Evolutionary conservation across 2,797 vertebrate species (phyloP).

Genomic region (Crenuchus spilurus): DNA sequence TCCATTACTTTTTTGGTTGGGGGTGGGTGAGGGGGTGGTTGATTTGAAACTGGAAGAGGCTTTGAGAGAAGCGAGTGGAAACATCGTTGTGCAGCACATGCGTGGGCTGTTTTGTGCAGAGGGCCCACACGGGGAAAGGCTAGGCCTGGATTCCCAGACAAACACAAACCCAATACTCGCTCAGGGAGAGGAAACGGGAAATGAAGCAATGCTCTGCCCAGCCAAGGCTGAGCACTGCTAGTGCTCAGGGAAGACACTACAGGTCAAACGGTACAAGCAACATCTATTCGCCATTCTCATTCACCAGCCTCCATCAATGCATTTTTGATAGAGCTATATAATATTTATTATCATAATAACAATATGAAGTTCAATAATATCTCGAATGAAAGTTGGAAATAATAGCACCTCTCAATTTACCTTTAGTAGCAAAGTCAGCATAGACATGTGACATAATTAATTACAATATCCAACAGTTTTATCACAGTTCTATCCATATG

Average conservation of each 20-base stretch:
- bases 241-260: conserved; percentile 13
- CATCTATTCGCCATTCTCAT: not conserved
- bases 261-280: conserved; percentile 9
- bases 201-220: conserved; percentile 44
- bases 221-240: conserved; percentile 50
- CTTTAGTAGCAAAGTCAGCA: too few species aligned
- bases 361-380: too few species aligned
- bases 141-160: conserved; percentile 64
- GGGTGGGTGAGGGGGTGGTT: not conserved
- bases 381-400: too few species aligned
- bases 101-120: conserved; percentile 56
- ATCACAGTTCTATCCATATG: too few species aligned
- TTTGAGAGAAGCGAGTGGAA: conserved; percentile 28
- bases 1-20: not conserved
- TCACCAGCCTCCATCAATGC: not conserved
- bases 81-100: conserved; percentile 44
- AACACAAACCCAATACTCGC: conserved; percentile 53
- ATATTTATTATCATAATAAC: too few species aligned
- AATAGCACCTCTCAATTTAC: too few species aligned
- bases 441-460: too few species aligned
- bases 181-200: conserved; percentile 49
- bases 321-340: not conserved
- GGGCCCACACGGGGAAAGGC: conserved; percentile 55
- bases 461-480: too few species aligned
- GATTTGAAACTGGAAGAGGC: not conserved